Evolutionary conservation across 2,113 vertebrate species (phyloP).

Genomic region (Rhinoptilus africanus): DNA sequence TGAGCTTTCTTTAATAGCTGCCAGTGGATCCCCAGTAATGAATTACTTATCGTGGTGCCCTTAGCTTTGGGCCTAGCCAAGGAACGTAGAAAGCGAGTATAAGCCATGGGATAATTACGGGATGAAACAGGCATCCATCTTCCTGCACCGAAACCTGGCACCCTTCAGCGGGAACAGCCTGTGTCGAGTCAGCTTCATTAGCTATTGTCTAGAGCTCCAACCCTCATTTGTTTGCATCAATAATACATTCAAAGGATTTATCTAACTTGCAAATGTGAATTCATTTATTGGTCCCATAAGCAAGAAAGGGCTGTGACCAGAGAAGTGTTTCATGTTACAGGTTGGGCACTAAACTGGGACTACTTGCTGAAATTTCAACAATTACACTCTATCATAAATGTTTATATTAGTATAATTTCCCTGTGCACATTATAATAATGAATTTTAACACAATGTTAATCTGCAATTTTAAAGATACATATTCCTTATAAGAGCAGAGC

Average conservation of each 20-base stretch:
- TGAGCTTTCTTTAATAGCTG: neutral
- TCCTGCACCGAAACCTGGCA: slow-evolving; percentile 70
- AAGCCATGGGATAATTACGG: slow-evolving; percentile 76
- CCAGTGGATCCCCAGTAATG: slow-evolving; percentile 10
- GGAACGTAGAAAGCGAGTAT: neutral
- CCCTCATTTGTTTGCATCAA: slow-evolving; percentile 83
- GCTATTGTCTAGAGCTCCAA: slow-evolving; percentile 79
- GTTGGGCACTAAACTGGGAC: neutral
- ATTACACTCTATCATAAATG: neutral
- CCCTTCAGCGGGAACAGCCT: slow-evolving; percentile 73
- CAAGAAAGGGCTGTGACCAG: slow-evolving; percentile 56
- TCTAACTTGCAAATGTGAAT: slow-evolving; percentile 84
- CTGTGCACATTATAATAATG: neutral
- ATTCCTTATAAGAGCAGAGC: neutral
- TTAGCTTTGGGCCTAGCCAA: neutral
- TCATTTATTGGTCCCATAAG: slow-evolving; percentile 78
- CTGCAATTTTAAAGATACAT: neutral
- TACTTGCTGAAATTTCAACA: slow-evolving; percentile 8
- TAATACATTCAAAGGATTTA: slow-evolving; percentile 83
- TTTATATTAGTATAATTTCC: neutral
- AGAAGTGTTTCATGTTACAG: neutral
- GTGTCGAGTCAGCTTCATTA: slow-evolving; percentile 78
- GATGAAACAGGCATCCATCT: slow-evolving; percentile 84
- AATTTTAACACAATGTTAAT: neutral
- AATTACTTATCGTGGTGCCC: neutral